Conservation (phyloP, 2,797 vertebrate species). For the Lacerta agilis region DNA sequence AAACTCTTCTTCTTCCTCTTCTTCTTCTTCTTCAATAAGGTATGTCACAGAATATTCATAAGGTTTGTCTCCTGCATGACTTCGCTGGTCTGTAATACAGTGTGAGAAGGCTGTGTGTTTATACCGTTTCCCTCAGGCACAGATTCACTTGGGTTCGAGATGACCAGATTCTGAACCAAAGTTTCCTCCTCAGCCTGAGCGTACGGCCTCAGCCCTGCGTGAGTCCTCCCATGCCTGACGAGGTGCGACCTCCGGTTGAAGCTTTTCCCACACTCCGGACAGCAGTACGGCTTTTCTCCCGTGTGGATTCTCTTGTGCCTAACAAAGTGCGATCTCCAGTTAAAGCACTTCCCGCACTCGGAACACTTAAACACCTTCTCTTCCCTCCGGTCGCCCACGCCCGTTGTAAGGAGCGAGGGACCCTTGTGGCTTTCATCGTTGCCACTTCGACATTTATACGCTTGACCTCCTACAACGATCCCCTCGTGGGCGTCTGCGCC, state of each 20-base stretch:
- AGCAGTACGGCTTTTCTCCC: slow-evolving; percentile 57
- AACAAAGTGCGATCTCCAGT: slow-evolving; percentile 33
- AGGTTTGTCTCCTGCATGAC: not conserved
- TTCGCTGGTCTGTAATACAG: not conserved
- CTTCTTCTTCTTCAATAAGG: too few species aligned
- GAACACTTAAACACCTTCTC: slow-evolving; percentile 52
- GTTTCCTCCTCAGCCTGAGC: not conserved
- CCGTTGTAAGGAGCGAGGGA: slow-evolving; percentile 18
- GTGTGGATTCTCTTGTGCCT: slow-evolving; percentile 48
- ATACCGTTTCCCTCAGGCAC: not conserved
- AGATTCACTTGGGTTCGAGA: not conserved
- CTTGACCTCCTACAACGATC: not conserved
- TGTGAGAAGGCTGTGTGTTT: not conserved
- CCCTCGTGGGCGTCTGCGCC: slow-evolving; percentile 31
- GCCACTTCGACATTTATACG: slow-evolving; percentile 30
- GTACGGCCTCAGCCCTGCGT: not conserved
- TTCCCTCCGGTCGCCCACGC: slow-evolving; percentile 9
- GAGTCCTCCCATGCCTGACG: slow-evolving; percentile 14
- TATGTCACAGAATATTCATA: not conserved
- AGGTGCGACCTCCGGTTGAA: slow-evolving; percentile 31
- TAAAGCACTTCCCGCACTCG: slow-evolving; percentile 51
- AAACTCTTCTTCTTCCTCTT: too few species aligned
- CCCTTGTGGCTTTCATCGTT: slow-evolving; percentile 36
- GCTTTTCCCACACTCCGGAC: slow-evolving; percentile 27
- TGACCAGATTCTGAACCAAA: not conserved